Evolutionary conservation across 2,113 vertebrate genomes (phyloP), one percentile per base, ranked within the genome.

Genomic region (Scopus umbretta): DNA sequence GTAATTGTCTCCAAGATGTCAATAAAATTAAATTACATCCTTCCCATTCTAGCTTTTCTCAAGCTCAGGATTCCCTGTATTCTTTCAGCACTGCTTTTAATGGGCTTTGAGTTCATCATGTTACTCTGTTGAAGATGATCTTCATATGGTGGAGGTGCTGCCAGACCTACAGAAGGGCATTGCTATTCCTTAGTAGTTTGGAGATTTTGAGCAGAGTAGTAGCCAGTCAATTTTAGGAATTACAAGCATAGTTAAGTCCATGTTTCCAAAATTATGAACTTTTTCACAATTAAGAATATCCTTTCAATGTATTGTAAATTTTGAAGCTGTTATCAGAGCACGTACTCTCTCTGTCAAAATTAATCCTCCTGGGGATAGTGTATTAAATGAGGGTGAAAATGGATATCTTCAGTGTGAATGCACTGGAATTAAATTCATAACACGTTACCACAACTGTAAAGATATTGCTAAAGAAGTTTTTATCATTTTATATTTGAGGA

Each of bases 331-430:
- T 79, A 67, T 61, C 65, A 63, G 45, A 86, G 38, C 40, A 58
- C 0, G 4, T 80, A 50, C 7, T 82, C 20, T 49, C 68, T 73
- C 68, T 92, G 55, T 83, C 49, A 74, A 42, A 88, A 84, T 26
- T 75, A 90, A 71, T 83, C 45, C 67, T 93, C 5, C 17, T n/a
- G 56, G 61, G 68, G 40, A 71, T 40, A 65, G 56, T 29, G 27
- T 17, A 86, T 89, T 84, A 92, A 94, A 93, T 89, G 86, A 89
- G 30, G 43, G 75, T 84, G 72, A 93, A 95, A 96, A 92, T 70
- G 27, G 40, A 55, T 43, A 80, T 63, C 71, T 80, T 73, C 55
- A 47, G 45, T 30, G 13, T 72, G 47, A 88, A 59, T 27, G n/a
- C 2, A 2, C 80, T 81, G 83, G 53, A 81, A 91, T 91, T 43